Conservation (phyloP, 2,888 invertebrate species). For the Chouioia cunea region DNA sequence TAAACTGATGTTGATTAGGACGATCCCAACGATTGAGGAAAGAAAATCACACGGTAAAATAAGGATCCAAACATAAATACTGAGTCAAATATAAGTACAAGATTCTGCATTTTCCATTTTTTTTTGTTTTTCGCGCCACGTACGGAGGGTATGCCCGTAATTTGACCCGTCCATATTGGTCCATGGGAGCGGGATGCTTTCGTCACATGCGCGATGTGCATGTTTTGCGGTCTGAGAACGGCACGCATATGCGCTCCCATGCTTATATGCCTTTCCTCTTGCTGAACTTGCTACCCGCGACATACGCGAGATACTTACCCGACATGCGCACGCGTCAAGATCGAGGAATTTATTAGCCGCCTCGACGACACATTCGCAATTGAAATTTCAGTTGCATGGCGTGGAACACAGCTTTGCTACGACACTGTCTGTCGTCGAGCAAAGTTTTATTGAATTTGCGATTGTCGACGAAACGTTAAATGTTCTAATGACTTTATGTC, state of each 20-base stretch:
- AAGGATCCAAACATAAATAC: too few species aligned
- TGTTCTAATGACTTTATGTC: too few species aligned
- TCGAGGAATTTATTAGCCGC: neutral
- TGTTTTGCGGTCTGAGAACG: slow-evolving; percentile 32
- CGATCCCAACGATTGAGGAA: too few species aligned
- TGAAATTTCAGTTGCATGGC: too few species aligned
- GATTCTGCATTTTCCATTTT: too few species aligned
- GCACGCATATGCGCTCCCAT: slow-evolving; percentile 7
- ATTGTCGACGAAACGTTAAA: too few species aligned
- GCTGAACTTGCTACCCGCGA: neutral
- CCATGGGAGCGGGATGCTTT: slow-evolving; percentile 27
- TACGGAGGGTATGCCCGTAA: neutral
- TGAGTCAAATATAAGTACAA: neutral
- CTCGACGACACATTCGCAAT: too few species aligned
- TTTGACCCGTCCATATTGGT: slow-evolving; percentile 16
- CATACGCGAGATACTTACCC: neutral
- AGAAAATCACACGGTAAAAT: too few species aligned
- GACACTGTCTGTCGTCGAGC: too few species aligned
- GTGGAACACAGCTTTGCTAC: too few species aligned
- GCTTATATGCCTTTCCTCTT: neutral
- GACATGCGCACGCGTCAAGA: neutral
- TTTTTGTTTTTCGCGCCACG: neutral
- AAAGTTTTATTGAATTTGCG: too few species aligned
- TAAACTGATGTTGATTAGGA: too few species aligned
- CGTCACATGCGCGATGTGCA: slow-evolving; percentile 27